These are phyloP conservation scores for Indicator maculatus DNA, from an alignment of 2,113 vertebrate species.

Conservation along the genomic window DNA sequence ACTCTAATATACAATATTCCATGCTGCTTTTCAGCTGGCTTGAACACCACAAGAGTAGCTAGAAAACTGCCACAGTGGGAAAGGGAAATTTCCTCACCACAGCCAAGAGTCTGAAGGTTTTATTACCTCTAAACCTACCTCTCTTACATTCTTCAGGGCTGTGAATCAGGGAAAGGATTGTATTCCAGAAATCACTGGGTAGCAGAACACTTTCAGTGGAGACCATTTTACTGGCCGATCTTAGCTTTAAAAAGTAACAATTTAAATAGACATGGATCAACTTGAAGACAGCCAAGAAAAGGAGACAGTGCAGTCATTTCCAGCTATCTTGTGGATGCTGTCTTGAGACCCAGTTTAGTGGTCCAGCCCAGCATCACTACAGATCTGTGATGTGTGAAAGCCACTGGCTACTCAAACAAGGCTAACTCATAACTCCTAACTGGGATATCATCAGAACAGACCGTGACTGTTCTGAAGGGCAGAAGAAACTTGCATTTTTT, in stretches of 20 bases:
- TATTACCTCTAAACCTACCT: not conserved
- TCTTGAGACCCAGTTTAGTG: not conserved
- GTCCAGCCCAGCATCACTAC: not conserved
- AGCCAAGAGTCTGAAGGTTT: not conserved
- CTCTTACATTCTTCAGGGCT: not conserved
- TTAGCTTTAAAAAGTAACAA: not conserved
- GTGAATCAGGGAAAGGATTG: not conserved
- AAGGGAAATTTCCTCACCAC: slow-evolving; percentile 19
- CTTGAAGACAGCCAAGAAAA: not conserved
- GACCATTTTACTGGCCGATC: not conserved
- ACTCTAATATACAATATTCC: not conserved
- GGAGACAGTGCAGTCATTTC: not conserved
- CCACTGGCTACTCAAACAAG: not conserved
- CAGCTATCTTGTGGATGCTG: not conserved
- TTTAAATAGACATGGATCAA: not conserved
- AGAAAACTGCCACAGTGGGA: not conserved
- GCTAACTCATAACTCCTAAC: not conserved
- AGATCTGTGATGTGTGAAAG: not conserved
- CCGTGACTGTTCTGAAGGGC: not conserved
- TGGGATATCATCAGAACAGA: not conserved
- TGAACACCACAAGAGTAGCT: not conserved
- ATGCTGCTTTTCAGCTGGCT: not conserved
- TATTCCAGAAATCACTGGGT: not conserved
- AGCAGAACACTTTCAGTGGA: not conserved
- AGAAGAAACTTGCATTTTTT: not conserved